Evolutionary conservation across 92 coral and sea anemone species (phyloP), one percentile per base, ranked within the genome.

Genomic region (Galaxea fascicularis): DNA sequence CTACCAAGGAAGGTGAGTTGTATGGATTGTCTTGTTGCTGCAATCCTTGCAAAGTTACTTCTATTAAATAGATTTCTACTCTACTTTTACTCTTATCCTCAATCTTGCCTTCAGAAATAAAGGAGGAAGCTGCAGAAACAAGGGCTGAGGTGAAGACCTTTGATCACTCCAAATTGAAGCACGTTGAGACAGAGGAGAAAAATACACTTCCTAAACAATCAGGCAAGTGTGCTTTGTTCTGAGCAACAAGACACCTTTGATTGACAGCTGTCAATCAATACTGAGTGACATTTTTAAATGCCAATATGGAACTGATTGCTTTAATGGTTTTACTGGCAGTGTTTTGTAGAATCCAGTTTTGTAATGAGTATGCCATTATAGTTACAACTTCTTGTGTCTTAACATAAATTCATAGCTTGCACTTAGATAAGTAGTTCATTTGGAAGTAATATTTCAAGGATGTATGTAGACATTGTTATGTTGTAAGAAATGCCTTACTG

Each of bases 101-200:
- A 25, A 29, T 54, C 8, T 47, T 77, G 27, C 45, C 15, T n/a
- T 76, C 63, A 93, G 95, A 86, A 65, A 93, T 93, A 53, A 82
- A 90, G 56, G 87, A 83, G 28, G 95, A 93, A 54, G 90, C 95
- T 4, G 29, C 82, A 20, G 93, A 93, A 58, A 86, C 95, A 29
- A 86, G 95, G 17, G 95, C 92, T 21, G 95, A 93, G 59, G 95
- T 93, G 22, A 93, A 93, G 39, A 63, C 90, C 18, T 93, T 93
- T 74, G 95, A 93, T 78, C 88, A 80, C 8, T 58, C 88, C 53
- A 90, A 79, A 85, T 64, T 93, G 80, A 93, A 93, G 65, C 95
- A 93, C 58, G 95, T 90, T 4, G 76, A 82, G 44, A 90, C 95
- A 3, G 82, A 83, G 68, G 95, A 93, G 80, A 93, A 90, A 82